Conservation (phyloP, 2,113 vertebrate genomes). For the Gobius niger region DNA sequence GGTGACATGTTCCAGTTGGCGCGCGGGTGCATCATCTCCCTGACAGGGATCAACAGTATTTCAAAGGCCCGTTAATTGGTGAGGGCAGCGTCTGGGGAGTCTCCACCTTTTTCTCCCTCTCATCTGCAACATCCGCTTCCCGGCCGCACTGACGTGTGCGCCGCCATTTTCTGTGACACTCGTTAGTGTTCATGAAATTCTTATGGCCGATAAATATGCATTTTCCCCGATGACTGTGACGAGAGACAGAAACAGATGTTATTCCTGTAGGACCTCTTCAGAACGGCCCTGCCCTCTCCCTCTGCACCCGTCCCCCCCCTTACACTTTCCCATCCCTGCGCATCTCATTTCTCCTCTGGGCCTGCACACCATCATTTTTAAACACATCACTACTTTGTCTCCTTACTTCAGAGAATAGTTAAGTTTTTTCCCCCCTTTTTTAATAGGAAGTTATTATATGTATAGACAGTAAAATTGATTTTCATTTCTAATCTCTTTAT, state of each 20-base stretch:
- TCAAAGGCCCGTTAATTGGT: conserved; percentile 56
- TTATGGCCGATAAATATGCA: conserved; percentile 76
- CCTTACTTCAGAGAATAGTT: not conserved
- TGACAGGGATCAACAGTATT: conserved; percentile 31
- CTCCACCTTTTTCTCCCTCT: conserved; percentile 42
- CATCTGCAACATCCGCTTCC: conserved; percentile 67
- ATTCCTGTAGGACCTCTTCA: conserved; percentile 64
- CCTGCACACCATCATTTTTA: conserved; percentile 10
- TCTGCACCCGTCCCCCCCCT: not conserved
- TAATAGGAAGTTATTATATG: too few relatives aligned
- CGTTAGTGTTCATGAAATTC: conserved; percentile 76
- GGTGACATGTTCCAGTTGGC: conserved; percentile 55
- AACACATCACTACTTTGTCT: not conserved
- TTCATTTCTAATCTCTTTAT: too few relatives aligned
- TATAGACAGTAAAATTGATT: too few relatives aligned
- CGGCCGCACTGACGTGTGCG: conserved; percentile 46
- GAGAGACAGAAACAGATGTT: conserved; percentile 72
- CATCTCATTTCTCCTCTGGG: conserved; percentile 53
- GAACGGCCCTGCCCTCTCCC: conserved; percentile 13
- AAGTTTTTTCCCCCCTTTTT: too few relatives aligned
- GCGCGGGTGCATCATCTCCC: conserved; percentile 30
- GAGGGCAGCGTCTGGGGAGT: conserved; percentile 58
- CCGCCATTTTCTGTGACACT: conserved; percentile 62
- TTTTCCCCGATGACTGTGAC: conserved; percentile 59
- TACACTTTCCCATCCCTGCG: conserved; percentile 14